Evolutionary conservation across 2,888 invertebrate genomes (phyloP).

Genomic region (Lasioglossum marginatum): DNA sequence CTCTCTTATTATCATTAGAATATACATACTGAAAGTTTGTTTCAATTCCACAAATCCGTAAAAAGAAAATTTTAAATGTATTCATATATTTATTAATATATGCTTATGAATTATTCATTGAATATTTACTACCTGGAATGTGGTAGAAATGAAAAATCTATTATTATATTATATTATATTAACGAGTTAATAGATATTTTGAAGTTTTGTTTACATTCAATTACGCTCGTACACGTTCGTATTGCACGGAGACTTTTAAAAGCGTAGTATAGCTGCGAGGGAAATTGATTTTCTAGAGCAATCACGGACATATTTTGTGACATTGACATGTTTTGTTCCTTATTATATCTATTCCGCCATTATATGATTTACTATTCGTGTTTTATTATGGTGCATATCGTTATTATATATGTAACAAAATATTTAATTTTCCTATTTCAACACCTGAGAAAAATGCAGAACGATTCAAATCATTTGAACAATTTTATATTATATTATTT

Average conservation of each 20-base stretch:
- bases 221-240: not conserved
- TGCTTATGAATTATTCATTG: not conserved
- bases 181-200: not conserved
- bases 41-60: not conserved
- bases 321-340: not conserved
- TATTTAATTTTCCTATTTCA: not conserved
- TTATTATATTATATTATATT: no score
- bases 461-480: not conserved
- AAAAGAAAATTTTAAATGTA: not conserved
- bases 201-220: not conserved
- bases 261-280: not conserved
- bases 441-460: not conserved
- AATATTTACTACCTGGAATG: not conserved
- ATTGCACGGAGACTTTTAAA: not conserved
- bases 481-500: no score
- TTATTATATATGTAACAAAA: not conserved
- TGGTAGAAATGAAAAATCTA: not conserved
- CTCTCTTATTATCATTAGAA: not conserved
- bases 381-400: no score
- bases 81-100: not conserved
- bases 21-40: not conserved
- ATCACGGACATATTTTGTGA: not conserved
- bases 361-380: not conserved
- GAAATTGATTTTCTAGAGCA: not conserved
- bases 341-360: not conserved